Base-by-base conservation (phyloP, 2,888 invertebrate species). In the Drosophila buzzatii region DNA sequence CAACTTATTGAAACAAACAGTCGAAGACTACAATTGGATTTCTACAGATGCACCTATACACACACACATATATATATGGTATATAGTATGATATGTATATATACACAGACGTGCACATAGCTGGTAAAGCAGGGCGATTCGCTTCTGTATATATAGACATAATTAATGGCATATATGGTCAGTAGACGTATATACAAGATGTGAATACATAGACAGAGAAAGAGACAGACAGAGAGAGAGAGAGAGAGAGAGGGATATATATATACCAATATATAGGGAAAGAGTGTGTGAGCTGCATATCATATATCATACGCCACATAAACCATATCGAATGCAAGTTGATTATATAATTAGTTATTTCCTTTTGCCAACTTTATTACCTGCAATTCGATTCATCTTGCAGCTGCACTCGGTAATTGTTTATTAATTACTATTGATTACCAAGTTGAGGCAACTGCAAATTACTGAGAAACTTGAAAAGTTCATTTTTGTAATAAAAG, bases 1-100 rank as follows among this genome's bases (percentile, higher is more conserved):
- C 31, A 31, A 16, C 27, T 10, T 68, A 49, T 33, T 8, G 2
- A 45, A 23, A 47, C 55, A 55, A 47, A 52, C 65, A 65, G 67
- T 63, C 63, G 79, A 79, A 44, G 68, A 47, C 41, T n/a, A 37
- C 55, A 68, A 68, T 57, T 68, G 18, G 31, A 68, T 41, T 44
- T 47, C 20, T 10, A 53, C 53, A 39, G 37, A 39, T 27, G 41
- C 39, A 55, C n/a, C 23, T 27, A 7, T 1, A 20, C 27, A 41
- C 16, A n/a, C 18, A 35, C 6, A 35, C 12, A 16, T 6, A 16
- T 39, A 6, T 37, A 14, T 16, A 14, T 20, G 6, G 44, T 27
- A 2, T 20, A 45, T 31, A 60, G 61, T n/a, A 16, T 8, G 39
- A 49, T 31, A 44, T 57, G 31, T 61, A 41, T 64, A 35, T 16